Conservation (phyloP, 2,888 invertebrate species). For the Campaea margaritaria region DNA sequence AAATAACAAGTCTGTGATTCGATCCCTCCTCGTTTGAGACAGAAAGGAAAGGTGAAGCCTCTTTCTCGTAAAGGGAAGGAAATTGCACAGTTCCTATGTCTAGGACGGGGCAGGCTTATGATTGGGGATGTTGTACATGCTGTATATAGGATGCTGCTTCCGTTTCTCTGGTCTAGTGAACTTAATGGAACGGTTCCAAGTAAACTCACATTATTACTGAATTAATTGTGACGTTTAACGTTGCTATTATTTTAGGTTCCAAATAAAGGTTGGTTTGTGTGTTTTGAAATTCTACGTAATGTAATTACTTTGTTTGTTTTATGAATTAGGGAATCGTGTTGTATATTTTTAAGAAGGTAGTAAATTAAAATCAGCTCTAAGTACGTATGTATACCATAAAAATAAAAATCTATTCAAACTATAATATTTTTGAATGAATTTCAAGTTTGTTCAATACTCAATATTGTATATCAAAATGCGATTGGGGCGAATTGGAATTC, state of each 20-base stretch:
- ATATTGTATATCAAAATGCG: too few relatives aligned
- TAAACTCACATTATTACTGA: slow-evolving; percentile 14
- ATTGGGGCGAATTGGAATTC: too few relatives aligned
- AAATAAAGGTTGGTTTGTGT: slow-evolving; percentile 8
- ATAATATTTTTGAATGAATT: too few relatives aligned
- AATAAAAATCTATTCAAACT: too few relatives aligned
- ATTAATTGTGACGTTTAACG: slow-evolving; percentile 29
- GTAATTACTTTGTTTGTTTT: too few relatives aligned
- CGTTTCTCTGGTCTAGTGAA: slow-evolving; percentile 29
- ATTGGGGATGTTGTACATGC: slow-evolving; percentile 28
- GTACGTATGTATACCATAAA: too few relatives aligned
- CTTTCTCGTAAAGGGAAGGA: slow-evolving; percentile 41
- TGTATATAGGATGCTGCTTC: slow-evolving; percentile 16
- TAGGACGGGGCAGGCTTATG: slow-evolving; percentile 38
- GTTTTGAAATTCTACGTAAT: neutral
- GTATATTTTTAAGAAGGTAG: too few relatives aligned
- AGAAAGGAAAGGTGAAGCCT: slow-evolving; percentile 38
- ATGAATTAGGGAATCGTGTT: too few relatives aligned
- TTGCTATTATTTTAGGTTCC: slow-evolving; percentile 20
- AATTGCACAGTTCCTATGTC: slow-evolving; percentile 44
- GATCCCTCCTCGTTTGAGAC: slow-evolving; percentile 30
- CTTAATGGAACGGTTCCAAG: slow-evolving; percentile 31
- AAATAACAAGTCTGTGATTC: slow-evolving; percentile 34
- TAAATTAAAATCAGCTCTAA: too few relatives aligned
- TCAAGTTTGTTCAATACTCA: too few relatives aligned